Conservation (phyloP, 1,140 invertebrate species). For the Muscidifurax raptorellus region DNA sequence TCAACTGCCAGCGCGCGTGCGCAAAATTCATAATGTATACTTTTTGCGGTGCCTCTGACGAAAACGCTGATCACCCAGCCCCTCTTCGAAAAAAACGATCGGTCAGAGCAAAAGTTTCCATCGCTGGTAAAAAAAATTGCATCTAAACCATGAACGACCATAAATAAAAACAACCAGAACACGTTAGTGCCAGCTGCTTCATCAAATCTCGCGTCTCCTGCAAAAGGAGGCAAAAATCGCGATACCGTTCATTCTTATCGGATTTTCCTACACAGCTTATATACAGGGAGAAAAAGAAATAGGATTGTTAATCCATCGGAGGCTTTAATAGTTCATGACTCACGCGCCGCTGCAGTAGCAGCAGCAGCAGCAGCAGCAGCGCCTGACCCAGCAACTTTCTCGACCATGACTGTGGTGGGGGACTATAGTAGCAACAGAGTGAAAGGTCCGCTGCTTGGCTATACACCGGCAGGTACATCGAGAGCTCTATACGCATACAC, state of each 20-base stretch:
- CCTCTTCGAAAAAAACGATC: no score
- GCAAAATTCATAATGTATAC: background rate
- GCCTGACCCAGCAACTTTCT: conserved; percentile 55
- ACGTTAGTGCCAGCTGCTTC: background rate
- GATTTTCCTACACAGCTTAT: background rate
- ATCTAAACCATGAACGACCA: no score
- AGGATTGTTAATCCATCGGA: background rate
- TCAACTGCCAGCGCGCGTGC: no score
- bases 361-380: conserved; percentile 6
- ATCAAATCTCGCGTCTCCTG: background rate
- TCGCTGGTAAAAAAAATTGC: no score
- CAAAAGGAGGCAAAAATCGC: background rate
- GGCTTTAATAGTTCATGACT: conserved; percentile 17
- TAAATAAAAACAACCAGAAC: background rate
- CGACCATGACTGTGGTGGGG: conserved; percentile 42
- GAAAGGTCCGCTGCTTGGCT: conserved; percentile 36
- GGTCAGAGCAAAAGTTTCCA: no score
- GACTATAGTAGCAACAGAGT: background rate
- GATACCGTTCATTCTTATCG: background rate
- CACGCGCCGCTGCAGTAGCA: background rate
- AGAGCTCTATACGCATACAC: background rate
- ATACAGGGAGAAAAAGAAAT: background rate
- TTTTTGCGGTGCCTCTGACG: background rate
- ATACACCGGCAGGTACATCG: conserved; percentile 21
- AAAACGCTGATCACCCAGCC: background rate